phyloP scores from a whole-genome alignment of 2,113 vertebrate species.

The Anoplopoma fimbria region DNA sequence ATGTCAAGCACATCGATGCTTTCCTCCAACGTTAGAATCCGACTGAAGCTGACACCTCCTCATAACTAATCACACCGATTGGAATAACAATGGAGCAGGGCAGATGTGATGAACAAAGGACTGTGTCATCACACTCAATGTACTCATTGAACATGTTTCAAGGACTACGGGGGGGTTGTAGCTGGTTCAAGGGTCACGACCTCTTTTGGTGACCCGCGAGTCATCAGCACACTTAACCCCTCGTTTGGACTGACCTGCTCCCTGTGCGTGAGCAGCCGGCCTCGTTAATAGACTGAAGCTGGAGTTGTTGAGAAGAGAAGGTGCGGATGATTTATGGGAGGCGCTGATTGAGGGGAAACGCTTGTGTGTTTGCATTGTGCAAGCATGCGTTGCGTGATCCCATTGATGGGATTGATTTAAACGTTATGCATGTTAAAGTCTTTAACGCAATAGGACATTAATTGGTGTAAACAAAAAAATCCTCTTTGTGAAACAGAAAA shows the following conservation, averaged over 20 bases:
- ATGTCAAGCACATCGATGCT: not conserved
- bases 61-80: slow-evolving; percentile 51
- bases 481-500: not conserved
- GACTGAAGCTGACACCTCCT: not conserved
- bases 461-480: slow-evolving; percentile 11
- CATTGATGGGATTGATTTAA: slow-evolving; percentile 39
- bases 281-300: slow-evolving; percentile 45
- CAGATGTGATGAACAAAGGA: slow-evolving; percentile 76
- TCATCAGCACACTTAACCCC: slow-evolving; percentile 82
- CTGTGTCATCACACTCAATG: slow-evolving; percentile 38
- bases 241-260: slow-evolving; percentile 72
- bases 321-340: slow-evolving; percentile 43
- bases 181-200: slow-evolving; percentile 71
- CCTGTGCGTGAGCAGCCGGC: slow-evolving; percentile 36
- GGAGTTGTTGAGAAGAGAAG: slow-evolving; percentile 40
- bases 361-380: slow-evolving; percentile 6
- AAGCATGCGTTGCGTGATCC: not conserved
- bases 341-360: not conserved
- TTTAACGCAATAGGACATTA: slow-evolving; percentile 22
- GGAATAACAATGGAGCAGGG: slow-evolving; percentile 72
- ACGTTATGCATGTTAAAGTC: not conserved
- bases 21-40: not conserved
- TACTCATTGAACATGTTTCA: slow-evolving; percentile 22
- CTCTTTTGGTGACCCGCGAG: slow-evolving; percentile 69
- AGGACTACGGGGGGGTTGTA: slow-evolving; percentile 30